Conservation (phyloP, 1,140 invertebrate species). For the Trinorchestia longiramus region DNA sequence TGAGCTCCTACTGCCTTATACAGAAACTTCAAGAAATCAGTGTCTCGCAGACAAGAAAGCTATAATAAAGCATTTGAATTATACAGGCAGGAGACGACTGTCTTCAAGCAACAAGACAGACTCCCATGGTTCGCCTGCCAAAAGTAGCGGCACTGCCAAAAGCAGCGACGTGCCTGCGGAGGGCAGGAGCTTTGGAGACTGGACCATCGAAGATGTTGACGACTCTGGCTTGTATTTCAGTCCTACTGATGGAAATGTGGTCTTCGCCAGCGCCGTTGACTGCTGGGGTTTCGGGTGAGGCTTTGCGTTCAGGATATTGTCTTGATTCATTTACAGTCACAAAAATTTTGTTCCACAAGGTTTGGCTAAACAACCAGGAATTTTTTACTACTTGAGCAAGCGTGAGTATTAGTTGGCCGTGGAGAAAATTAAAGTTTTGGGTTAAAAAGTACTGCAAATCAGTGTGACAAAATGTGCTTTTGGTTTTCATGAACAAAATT, state of each 20-base stretch:
- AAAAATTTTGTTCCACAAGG: no score
- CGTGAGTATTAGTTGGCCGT: no score
- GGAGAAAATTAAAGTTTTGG: no score
- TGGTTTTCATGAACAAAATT: no score
- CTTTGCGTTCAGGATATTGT: background rate
- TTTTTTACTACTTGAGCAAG: no score
- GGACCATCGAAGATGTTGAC: constrained; percentile 83
- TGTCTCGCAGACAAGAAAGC: no score
- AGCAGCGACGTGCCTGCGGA: background rate
- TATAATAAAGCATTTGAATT: background rate
- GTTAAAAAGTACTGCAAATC: no score
- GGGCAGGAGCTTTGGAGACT: constrained; percentile 30
- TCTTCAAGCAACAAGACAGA: constrained; percentile 7
- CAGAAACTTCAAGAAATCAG: background rate
- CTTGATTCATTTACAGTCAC: background rate
- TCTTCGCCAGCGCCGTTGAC: constrained; percentile 96
- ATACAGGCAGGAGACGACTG: constrained; percentile 57
- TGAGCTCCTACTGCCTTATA: no score
- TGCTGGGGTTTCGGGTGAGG: constrained; percentile 91
- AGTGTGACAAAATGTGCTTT: no score
- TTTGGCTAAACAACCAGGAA: no score
- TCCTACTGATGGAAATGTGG: constrained; percentile 92
- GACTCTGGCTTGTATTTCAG: constrained; percentile 92
- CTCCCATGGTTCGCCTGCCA: background rate
- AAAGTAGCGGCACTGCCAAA: background rate